Conservation (phyloP, 2,797 vertebrate species). For the Phoxinus dragarum region DNA sequence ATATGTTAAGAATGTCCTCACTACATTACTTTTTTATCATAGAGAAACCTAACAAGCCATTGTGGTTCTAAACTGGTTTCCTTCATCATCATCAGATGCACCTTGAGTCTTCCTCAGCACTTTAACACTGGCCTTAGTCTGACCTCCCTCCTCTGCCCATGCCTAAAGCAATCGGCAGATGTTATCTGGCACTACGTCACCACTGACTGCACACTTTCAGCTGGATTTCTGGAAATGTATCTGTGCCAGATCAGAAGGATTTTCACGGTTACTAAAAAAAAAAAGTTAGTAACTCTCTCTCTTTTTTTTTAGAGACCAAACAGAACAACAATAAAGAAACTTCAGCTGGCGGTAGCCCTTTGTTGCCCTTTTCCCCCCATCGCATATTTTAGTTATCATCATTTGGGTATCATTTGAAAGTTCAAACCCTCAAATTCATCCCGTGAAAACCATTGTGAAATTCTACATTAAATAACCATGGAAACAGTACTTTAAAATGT, state of each 20-base stretch:
- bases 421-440: no score
- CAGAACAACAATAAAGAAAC: neutral
- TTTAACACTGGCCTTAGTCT: slow-evolving; percentile 31
- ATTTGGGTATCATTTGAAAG: no score
- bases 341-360: no score
- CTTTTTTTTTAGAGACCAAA: neutral
- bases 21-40: neutral
- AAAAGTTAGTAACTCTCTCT: no score
- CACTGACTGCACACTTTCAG: slow-evolving; percentile 18
- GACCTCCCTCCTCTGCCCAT: slow-evolving; percentile 38
- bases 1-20: neutral
- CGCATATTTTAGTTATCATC: no score
- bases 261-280: neutral
- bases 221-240: slow-evolving; percentile 20
- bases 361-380: no score
- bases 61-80: no score
- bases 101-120: neutral
- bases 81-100: neutral
- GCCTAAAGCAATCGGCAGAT: slow-evolving; percentile 24
- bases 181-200: slow-evolving; percentile 2
- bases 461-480: no score
- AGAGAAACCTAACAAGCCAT: neutral
- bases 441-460: no score
- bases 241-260: neutral
- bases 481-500: no score